These are phyloP conservation scores for Arenaria interpres DNA, from an alignment of 2,113 vertebrate species.

Conservation along the genomic window DNA sequence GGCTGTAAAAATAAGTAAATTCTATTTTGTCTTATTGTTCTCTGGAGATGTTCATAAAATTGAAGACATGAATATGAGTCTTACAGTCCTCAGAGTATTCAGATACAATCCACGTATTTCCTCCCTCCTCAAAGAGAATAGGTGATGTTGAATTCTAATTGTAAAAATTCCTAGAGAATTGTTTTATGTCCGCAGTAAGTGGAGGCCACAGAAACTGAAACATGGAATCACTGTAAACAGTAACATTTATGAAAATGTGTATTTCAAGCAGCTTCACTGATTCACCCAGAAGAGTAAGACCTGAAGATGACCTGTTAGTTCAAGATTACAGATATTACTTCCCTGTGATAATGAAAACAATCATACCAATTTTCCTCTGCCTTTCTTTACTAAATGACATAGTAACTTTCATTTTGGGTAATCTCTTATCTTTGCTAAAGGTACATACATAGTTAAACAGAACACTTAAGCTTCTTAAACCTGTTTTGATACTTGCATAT, in stretches of 20 bases:
- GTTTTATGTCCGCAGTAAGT: neutral
- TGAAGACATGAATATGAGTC: neutral
- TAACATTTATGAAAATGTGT: neutral
- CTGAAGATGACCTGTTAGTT: neutral
- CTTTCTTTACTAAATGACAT: neutral
- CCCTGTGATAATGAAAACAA: neutral
- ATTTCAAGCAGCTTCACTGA: neutral
- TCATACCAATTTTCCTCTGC: neutral
- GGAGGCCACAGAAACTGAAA: neutral
- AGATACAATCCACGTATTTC: neutral
- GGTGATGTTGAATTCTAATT: neutral
- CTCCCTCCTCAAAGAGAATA: neutral
- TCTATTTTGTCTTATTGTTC: neutral
- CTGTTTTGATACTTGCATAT: neutral
- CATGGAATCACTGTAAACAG: neutral
- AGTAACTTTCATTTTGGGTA: neutral
- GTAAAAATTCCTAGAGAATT: neutral
- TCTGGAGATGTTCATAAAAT: neutral
- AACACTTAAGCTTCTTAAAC: neutral
- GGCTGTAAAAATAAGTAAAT: conserved; percentile 1
- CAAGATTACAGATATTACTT: neutral
- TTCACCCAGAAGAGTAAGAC: neutral
- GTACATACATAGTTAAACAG: neutral
- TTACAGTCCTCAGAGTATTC: neutral
- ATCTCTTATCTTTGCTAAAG: neutral